A percentile compares a stretch with the other conserved stretches of the same genome.
phyloP scores from a whole-genome alignment of 2,888 invertebrate species.

The Macrophya annulata region DNA sequence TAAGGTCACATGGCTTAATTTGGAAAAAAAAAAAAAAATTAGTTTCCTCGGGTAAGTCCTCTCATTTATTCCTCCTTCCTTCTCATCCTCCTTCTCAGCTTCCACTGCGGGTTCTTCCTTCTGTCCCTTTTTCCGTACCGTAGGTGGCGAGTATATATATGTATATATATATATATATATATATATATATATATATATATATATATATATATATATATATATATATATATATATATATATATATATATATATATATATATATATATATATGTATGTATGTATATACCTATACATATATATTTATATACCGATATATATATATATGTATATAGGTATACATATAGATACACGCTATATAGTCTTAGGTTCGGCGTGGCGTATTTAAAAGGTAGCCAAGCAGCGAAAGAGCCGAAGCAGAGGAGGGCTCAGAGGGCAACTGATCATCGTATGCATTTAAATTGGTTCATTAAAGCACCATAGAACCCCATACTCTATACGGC shows the following conservation, averaged over 20 bases:
- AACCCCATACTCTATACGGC: constrained; percentile 55
- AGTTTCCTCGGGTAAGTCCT: constrained; percentile 42
- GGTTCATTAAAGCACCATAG: constrained; percentile 78
- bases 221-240: constrained; percentile 1
- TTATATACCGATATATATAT: neutral
- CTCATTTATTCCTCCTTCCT: constrained; percentile 52
- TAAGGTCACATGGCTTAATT: constrained; percentile 47
- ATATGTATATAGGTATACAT: neutral
- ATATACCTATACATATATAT: neutral
- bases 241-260: constrained; percentile 26
- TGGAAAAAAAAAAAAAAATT: constrained; percentile 55
- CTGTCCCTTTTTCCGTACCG: constrained; percentile 21
- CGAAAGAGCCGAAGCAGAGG: constrained; percentile 68
- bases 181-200: neutral
- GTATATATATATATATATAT: constrained; percentile 1
- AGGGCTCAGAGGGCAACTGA: constrained; percentile 79
- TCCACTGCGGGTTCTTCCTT: constrained; percentile 49
- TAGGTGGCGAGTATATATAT: constrained; percentile 31
- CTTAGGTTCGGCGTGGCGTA: constrained; percentile 67
- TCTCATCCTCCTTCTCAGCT: constrained; percentile 19
- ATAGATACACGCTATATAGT: constrained; percentile 37
- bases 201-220: neutral
- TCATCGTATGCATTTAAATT: constrained; percentile 80
- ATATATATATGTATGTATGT: neutral
- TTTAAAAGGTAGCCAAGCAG: constrained; percentile 69